Evolutionary conservation across 2,888 invertebrate genomes (phyloP).

Genomic region (Drosophila neutralis): DNA sequence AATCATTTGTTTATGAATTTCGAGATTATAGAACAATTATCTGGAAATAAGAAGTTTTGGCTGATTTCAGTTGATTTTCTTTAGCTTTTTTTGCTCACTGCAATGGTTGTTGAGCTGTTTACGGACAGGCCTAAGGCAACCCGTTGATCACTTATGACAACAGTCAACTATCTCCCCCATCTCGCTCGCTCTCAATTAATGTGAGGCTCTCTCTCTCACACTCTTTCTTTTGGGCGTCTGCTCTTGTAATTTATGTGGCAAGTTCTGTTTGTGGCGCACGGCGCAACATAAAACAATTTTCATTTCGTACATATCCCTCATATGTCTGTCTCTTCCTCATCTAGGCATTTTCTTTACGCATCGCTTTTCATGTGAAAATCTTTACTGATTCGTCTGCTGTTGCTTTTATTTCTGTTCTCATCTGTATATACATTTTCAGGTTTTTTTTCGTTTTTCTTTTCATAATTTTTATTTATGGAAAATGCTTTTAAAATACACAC

Average conservation of each 20-base stretch:
- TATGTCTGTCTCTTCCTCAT: constrained; percentile 14
- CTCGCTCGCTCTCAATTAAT: background rate
- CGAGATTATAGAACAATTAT: background rate
- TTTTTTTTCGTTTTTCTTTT: constrained; percentile 26
- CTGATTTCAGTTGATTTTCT: background rate
- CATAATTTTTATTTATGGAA: constrained; percentile 79
- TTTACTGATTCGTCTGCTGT: constrained; percentile 75
- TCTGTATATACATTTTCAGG: background rate
- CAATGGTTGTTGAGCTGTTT: constrained; percentile 10
- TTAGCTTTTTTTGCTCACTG: background rate
- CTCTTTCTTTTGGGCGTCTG: constrained; percentile 11
- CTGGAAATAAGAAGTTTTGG: background rate
- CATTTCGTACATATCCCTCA: constrained; percentile 49
- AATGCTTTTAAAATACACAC: constrained; percentile 71
- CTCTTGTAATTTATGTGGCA: constrained; percentile 75
- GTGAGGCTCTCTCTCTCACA: background rate
- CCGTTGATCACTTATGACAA: constrained; percentile 80
- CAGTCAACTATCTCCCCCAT: constrained; percentile 41
- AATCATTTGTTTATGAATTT: background rate
- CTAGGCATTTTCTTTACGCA: constrained; percentile 54
- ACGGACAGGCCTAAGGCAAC: constrained; percentile 59
- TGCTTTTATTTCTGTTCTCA: constrained; percentile 11
- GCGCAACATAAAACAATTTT: constrained; percentile 77
- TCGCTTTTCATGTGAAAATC: constrained; percentile 79
- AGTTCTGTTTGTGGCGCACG: constrained; percentile 53